Evolutionary conservation across 2,888 invertebrate genomes (phyloP), one percentile per base, ranked within the genome.

Genomic region (Steinernema hermaphroditum): DNA sequence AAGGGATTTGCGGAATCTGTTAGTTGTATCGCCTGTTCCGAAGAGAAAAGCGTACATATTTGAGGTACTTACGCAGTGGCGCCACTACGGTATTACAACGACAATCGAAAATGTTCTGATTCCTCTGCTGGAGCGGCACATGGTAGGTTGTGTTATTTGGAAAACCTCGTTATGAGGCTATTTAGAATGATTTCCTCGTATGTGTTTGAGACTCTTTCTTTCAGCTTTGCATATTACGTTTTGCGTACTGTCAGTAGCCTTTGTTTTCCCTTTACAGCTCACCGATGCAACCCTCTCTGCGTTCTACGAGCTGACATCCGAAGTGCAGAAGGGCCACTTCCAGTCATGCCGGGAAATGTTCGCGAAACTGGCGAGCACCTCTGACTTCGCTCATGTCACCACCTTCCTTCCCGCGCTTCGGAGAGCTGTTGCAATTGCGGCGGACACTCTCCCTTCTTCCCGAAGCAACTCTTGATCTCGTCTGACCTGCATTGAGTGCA

Each of bases 381-480:
- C 62, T 29, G 62, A 62, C 32, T 62, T 62, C 34, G 29, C 32
- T 1, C 62, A 62, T 32, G 62, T 62, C 29, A 62, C 62, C 9
- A 62, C 62, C 27, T 62, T 62, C 62, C 32, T 62, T 8, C 62
- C 62, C 2, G 62, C 62, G 2, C 62, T 62, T 8, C 24, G 29
- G 14, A 24, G 62, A 32, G 62, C 62, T 29, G 62, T 62, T 62
- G 62, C 62, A 62, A 32, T 62, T 62, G 62, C 62, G 62, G 62
- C 62, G 27, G 29, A 16, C 32, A 62, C 62, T 62, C 62, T 62
- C 62, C 32, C 62, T 32, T 32, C 62, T 62, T 62, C 62, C 62
- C 50, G 29, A 62, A 62, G 19, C 62, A 62, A 62, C 62, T 62
- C 62, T 62, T 62, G 62, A 62, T 62, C 62, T 62, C 34, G 62